A percentile compares a stretch with the other conserved stretches of the same genome.
Evolutionary conservation across 2,888 invertebrate species (phyloP).

Genomic region (Clepsis dumicolana): DNA sequence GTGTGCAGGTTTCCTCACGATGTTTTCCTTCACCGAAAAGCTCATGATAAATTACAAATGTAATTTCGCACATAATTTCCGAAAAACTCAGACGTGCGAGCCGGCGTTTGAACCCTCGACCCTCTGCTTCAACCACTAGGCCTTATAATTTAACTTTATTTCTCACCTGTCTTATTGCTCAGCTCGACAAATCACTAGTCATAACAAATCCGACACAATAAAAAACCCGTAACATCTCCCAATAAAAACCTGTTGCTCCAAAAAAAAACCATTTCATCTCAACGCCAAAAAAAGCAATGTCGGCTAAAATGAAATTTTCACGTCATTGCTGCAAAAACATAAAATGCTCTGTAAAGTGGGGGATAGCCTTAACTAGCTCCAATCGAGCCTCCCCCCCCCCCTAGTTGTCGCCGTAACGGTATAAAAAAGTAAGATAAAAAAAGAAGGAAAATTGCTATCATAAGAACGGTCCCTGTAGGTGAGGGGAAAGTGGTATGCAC

Average conservation of each 20-base stretch:
- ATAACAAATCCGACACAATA: slow-evolving; percentile 4
- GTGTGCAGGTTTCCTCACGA: too few relatives aligned
- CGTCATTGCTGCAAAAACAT: slow-evolving; percentile 54
- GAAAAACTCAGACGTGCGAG: too few relatives aligned
- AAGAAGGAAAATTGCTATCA: slow-evolving; percentile 79
- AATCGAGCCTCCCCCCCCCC: slow-evolving; percentile 49
- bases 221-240: neutral
- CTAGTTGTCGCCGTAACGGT: slow-evolving; percentile 79
- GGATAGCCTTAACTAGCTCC: slow-evolving; percentile 53
- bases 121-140: too few relatives aligned
- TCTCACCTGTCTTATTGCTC: too few relatives aligned
- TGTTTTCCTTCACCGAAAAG: too few relatives aligned
- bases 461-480: slow-evolving; percentile 65
- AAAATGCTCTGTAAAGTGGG: slow-evolving; percentile 54
- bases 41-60: too few relatives aligned
- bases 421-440: slow-evolving; percentile 74
- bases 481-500: slow-evolving; percentile 52
- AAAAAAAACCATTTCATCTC: slow-evolving; percentile 29
- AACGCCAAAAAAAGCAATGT: slow-evolving; percentile 19
- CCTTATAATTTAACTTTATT: too few relatives aligned
- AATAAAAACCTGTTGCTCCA: slow-evolving; percentile 26
- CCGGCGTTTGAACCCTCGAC: too few relatives aligned
- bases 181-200: too few relatives aligned
- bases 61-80: too few relatives aligned
- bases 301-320: slow-evolving; percentile 53